Conservation (phyloP, 1,140 invertebrate species). For the Drosophila pandora region DNA sequence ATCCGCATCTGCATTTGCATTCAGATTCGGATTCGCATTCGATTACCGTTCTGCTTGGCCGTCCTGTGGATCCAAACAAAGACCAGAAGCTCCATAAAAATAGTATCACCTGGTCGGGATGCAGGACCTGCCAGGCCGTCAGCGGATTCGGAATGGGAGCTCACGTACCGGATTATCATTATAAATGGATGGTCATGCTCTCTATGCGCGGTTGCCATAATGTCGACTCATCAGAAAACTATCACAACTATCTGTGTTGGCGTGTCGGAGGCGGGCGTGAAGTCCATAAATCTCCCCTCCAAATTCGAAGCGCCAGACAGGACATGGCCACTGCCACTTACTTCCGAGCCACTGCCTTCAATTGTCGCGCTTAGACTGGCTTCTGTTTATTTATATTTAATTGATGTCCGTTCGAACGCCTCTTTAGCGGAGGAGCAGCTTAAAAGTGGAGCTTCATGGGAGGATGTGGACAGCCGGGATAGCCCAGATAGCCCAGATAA, state of each 20-base stretch:
- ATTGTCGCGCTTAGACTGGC: not conserved
- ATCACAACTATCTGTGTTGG: not conserved
- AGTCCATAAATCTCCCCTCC: constrained; percentile 11
- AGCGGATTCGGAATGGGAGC: constrained; percentile 15
- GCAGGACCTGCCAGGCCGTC: not conserved
- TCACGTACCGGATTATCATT: constrained; percentile 29
- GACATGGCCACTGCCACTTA: not conserved
- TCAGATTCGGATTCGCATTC: constrained; percentile 12
- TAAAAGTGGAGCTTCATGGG: too few species aligned
- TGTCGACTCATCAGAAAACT: constrained; percentile 31
- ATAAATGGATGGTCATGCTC: constrained; percentile 28
- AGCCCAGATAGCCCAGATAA: constrained; percentile 2
- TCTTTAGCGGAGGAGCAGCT: too few species aligned
- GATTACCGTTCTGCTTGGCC: constrained; percentile 10
- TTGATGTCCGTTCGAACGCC: not conserved
- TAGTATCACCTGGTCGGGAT: constrained; percentile 5
- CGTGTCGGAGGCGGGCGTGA: not conserved
- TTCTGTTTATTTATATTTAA: not conserved
- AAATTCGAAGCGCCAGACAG: not conserved
- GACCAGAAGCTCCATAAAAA: not conserved
- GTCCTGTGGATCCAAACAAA: not conserved
- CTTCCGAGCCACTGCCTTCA: not conserved
- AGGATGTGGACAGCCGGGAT: too few species aligned
- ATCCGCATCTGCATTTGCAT: not conserved
- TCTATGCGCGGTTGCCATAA: constrained; percentile 17